A percentile compares a stretch with the other conserved stretches of the same genome.
phyloP scores from a whole-genome alignment of 2,888 invertebrate species.

The Amitus sp. region DNA sequence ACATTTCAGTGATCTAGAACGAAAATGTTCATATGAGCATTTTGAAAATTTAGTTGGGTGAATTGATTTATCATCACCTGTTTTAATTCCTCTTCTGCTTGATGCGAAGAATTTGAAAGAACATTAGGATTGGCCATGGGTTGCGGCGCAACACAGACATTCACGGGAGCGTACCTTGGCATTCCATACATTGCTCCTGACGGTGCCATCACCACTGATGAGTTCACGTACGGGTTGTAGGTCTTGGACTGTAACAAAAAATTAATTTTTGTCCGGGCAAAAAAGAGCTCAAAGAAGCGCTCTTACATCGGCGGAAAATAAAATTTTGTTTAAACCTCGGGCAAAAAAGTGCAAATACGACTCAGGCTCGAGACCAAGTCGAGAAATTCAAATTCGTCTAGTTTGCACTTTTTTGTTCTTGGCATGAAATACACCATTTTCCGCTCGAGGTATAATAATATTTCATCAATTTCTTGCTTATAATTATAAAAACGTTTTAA shows the following conservation, averaged over 20 bases:
- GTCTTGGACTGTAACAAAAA: conserved; percentile 45
- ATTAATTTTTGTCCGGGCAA: neutral
- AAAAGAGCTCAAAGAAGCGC: too few relatives aligned
- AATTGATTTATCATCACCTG: conserved; percentile 65
- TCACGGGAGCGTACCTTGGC: conserved; percentile 63
- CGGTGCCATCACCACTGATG: conserved; percentile 77
- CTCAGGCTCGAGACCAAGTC: too few relatives aligned
- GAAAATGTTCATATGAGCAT: neutral
- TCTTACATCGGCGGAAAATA: too few relatives aligned
- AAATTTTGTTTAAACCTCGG: too few relatives aligned
- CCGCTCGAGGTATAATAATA: too few relatives aligned
- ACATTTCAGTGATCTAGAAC: conserved; percentile 91
- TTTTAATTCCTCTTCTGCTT: conserved; percentile 72
- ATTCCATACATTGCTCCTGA: conserved; percentile 68
- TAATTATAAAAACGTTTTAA: too few relatives aligned
- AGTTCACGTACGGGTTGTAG: conserved; percentile 64
- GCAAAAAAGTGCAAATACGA: too few relatives aligned
- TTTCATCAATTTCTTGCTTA: too few relatives aligned
- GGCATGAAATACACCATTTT: too few relatives aligned
- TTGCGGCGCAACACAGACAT: conserved; percentile 69
- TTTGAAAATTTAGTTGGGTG: neutral
- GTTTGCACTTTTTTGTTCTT: too few relatives aligned
- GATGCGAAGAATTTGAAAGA: conserved; percentile 56
- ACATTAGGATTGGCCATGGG: conserved; percentile 63
- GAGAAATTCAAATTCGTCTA: too few relatives aligned